Percentiles rank a stretch among this genome's conserved stretches.
phyloP scores from a whole-genome alignment of 2,888 invertebrate species.

The Mesochorus sp. region DNA sequence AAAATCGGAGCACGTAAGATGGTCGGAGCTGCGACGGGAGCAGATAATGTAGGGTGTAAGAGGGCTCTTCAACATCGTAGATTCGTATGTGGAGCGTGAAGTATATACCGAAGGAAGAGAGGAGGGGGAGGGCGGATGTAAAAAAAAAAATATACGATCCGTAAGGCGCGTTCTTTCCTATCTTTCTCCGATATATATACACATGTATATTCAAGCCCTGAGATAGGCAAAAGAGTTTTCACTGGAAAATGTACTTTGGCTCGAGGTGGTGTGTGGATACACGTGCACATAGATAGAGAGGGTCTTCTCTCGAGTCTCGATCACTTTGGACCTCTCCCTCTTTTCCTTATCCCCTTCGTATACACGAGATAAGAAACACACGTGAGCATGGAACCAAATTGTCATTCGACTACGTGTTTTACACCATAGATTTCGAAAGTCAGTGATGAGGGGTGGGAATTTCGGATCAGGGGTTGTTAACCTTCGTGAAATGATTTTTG shows the following conservation, averaged over 20 bases:
- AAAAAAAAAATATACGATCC: constrained; percentile 45
- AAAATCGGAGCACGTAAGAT: constrained; percentile 55
- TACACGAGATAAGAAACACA: too few species aligned
- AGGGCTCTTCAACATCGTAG: constrained; percentile 55
- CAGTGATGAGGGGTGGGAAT: too few species aligned
- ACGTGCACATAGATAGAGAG: constrained; percentile 13
- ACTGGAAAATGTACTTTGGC: constrained; percentile 56
- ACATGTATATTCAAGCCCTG: constrained; percentile 30
- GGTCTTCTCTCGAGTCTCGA: constrained; percentile 15
- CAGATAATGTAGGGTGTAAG: constrained; percentile 43
- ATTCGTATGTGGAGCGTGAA: constrained; percentile 64
- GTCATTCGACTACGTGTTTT: background rate
- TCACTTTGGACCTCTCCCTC: background rate
- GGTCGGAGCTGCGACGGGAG: constrained; percentile 21
- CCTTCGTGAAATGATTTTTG: too few species aligned
- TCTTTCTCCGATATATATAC: constrained; percentile 46
- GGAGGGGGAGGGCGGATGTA: too few species aligned
- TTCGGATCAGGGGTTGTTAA: too few species aligned
- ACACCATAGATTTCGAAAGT: background rate
- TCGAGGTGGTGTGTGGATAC: constrained; percentile 28
- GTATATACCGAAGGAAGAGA: constrained; percentile 51
- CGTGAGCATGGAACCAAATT: constrained; percentile 11
- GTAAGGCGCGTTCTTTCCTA: constrained; percentile 46
- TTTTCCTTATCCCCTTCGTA: background rate
- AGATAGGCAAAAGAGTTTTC: constrained; percentile 63